Evolutionary conservation across 1,140 invertebrate species (phyloP), one percentile per base, ranked within the genome.

Genomic region (Gryllus bimaculatus): DNA sequence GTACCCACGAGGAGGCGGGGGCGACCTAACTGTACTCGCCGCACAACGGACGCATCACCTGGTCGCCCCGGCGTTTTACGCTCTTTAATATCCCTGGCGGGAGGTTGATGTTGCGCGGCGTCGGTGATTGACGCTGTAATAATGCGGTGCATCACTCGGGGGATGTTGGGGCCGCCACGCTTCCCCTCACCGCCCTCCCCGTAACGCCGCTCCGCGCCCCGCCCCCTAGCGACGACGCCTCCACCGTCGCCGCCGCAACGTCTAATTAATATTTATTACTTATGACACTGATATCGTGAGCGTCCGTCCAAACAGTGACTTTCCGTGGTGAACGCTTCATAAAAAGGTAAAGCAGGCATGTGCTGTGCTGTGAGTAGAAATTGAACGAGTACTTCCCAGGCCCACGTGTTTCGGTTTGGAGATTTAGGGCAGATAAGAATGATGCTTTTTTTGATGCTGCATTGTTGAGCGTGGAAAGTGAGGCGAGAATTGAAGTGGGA

Each of bases 211-310:
- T 66, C 54, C 54, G 7, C 54, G 54, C 54, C 54, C 54, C 54
- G 18, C 10, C 54, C 54, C 54, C 54, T 66, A 2, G 54, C 54
- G 26, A 5, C 26, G 26, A 39, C 26, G 26, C 26, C 26, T 39
- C 26, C 54, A 66, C 54, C 10, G 10, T 66, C 54, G 18, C 54
- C 54, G 54, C 10, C 18, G 54, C 54, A 66, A 66, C 54, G 54
- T 66, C 54, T 66, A 66, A 66, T 66, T 66, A 66, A 66, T 66
- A 66, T 66, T 66, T 66, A 66, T 66, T 66, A 66, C 54, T 66
- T 66, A 66, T 66, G 54, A 66, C 54, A 66, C 54, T 66, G 54
- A 66, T 66, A 66, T 66, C 54, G 54, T 66, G 54, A 66, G 18
- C 54, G 54, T 66, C 54, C 54, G 54, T 66, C 54, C 18, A 66